A percentile compares a stretch with the other conserved stretches of the same genome.
Evolutionary conservation across 2,113 vertebrate genomes (phyloP).

Genomic region (Chionodraco myersi): DNA sequence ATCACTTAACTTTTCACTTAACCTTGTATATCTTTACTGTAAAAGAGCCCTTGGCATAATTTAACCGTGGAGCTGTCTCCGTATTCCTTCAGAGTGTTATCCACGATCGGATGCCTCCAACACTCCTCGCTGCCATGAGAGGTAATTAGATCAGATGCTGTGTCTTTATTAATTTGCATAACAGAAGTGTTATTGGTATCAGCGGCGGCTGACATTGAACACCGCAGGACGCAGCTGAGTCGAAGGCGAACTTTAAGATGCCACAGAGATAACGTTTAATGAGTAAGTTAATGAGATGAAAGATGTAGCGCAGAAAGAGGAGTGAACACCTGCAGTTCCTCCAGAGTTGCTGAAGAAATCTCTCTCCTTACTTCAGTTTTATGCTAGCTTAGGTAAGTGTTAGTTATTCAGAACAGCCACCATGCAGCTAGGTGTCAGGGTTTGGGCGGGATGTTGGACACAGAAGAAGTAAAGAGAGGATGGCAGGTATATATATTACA

Average conservation of each 20-base stretch:
- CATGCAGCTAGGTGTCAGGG: neutral
- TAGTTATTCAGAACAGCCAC: neutral
- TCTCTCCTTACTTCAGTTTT: neutral
- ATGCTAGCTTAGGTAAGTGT: constrained; percentile 7
- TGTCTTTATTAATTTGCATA: constrained; percentile 11
- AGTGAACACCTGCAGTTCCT: neutral
- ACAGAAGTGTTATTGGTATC: constrained; percentile 22
- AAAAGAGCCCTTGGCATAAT: neutral
- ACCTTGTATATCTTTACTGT: too few species aligned
- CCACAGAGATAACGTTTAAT: constrained; percentile 26
- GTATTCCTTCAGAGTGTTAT: constrained; percentile 16
- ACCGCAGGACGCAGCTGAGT: constrained; percentile 13
- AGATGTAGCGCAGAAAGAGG: neutral
- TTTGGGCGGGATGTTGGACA: too few species aligned
- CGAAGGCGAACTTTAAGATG: constrained; percentile 24
- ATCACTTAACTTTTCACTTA: too few species aligned
- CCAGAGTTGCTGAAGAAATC: constrained; percentile 1
- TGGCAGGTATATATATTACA: too few species aligned
- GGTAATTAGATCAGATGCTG: constrained; percentile 47
- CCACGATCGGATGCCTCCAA: constrained; percentile 31
- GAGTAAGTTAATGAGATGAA: constrained; percentile 32
- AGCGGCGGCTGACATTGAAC: constrained; percentile 33
- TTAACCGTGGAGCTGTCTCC: constrained; percentile 10
- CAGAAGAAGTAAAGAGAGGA: too few species aligned
- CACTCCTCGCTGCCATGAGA: constrained; percentile 21